phyloP scores from a whole-genome alignment of 2,888 invertebrate genomes.

The Altica lythri region DNA sequence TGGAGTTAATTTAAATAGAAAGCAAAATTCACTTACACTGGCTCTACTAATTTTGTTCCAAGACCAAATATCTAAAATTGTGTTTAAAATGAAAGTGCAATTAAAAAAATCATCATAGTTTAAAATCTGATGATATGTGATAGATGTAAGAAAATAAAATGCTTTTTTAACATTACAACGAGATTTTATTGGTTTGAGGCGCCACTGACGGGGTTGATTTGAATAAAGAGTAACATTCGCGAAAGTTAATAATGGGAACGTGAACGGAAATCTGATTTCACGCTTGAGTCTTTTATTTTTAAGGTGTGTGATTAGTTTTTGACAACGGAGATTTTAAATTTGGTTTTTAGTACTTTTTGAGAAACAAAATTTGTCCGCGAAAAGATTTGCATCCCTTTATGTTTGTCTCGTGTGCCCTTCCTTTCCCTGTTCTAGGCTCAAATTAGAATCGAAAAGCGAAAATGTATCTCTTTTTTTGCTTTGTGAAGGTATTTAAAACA shows the following conservation, averaged over 20 bases:
- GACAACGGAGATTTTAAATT: constrained; percentile 57
- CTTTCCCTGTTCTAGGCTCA: constrained; percentile 1
- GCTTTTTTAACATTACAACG: no score
- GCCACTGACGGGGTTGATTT: constrained; percentile 49
- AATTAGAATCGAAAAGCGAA: background rate
- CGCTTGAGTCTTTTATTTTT: constrained; percentile 53
- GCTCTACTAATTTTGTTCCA: no score
- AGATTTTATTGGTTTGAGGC: no score
- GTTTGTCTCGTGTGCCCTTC: constrained; percentile 29
- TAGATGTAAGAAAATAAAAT: no score
- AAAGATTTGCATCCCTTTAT: constrained; percentile 38
- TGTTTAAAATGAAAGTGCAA: no score
- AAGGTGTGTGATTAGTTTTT: constrained; percentile 55
- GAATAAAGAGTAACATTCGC: constrained; percentile 59
- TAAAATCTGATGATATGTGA: no score
- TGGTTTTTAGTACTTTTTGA: constrained; percentile 52
- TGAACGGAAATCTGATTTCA: constrained; percentile 58
- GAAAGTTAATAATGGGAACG: constrained; percentile 60
- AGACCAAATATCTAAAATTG: no score
- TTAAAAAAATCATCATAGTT: no score
- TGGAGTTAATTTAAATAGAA: no score
- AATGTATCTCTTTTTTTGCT: background rate
- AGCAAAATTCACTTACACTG: no score
- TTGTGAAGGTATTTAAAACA: no score
- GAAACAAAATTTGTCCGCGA: constrained; percentile 50